A percentile compares a stretch with the other conserved stretches of the same genome.
Conservation (phyloP, 2,888 invertebrate species). For the Reticulitermes lucifugus region DNA sequence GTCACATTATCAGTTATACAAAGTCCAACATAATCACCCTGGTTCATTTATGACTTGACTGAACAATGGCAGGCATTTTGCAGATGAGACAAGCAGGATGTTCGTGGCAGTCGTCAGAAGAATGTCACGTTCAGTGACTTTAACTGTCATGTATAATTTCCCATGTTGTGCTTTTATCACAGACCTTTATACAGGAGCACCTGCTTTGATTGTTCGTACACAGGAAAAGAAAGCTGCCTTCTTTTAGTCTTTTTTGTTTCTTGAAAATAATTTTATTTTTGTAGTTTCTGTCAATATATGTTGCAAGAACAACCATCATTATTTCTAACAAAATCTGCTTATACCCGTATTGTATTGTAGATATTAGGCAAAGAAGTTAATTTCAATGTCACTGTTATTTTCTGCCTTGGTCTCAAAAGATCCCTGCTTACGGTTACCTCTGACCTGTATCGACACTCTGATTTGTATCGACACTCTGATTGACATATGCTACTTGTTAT, state of each 20-base stretch:
- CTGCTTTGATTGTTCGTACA: constrained; percentile 42
- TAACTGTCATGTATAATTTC: not conserved
- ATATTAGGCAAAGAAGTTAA: constrained; percentile 15
- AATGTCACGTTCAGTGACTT: not conserved
- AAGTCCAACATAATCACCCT: not conserved
- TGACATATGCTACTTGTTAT: not conserved
- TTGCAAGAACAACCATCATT: constrained; percentile 7
- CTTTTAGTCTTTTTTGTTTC: not conserved
- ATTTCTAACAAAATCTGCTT: constrained; percentile 15
- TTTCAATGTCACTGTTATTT: not conserved
- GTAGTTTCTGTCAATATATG: not conserved
- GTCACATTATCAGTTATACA: constrained; percentile 1
- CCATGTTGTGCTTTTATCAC: constrained; percentile 48
- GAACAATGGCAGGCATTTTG: constrained; percentile 1
- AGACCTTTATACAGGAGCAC: constrained; percentile 44
- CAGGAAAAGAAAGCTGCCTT: not conserved
- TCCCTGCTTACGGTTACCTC: not conserved
- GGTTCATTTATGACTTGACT: not conserved
- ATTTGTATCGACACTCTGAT: no score
- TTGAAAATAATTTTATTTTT: constrained; percentile 2
- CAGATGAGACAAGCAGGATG: constrained; percentile 23
- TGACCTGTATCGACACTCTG: no score
- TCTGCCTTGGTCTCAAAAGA: not conserved
- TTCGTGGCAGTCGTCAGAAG: constrained; percentile 36
- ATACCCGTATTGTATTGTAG: constrained; percentile 41